Base-by-base conservation (phyloP, 2,888 invertebrate species). In the Drosophila greeni region DNA sequence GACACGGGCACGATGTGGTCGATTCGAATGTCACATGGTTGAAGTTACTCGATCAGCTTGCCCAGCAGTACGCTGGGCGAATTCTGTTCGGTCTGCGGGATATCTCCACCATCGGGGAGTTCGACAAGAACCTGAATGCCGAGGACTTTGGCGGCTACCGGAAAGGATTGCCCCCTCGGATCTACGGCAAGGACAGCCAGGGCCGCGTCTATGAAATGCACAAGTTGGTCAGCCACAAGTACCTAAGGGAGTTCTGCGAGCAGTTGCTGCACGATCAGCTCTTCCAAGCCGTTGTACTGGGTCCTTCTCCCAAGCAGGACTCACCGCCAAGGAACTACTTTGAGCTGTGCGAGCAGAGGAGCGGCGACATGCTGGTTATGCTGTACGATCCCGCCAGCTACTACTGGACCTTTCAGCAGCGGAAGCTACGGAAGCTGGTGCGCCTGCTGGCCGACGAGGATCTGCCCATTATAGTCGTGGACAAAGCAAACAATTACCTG, bases 191-290 rank as follows among this genome's bases (percentile, higher is more conserved):
- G 24, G 75, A 79, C 14, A n/a, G 16, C 5, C 31, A 40, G 20
- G 54, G 49, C 2, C 53, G 26, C 14, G 36, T 47, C 7, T 75
- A 79, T 37, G 48, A 34, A 2, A 76, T 79, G 74, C 64, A 73
- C 34, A 79, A 70, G 70, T 29, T 75, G 12, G 59, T 79, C 11
- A 62, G 9, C 36, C 48, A 65, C 16, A 76, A 59, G 29, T 60
- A 75, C 12, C 7, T 78, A 1, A 69, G 29, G n/a, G 58, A 78
- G 31, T 75, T 78, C 43, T 66, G 75, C 20, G 73, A 75, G 14
- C 53, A 43, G 12, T 33, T 78, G 20, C 14, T 66, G 23, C 20
- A 40, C 24, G 42, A 55, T 0, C 55, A 72, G 56, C 24, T 75
- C 37, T 70, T 64, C 33, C 55, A 48, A 5, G 76, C 73, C 3